A percentile compares a stretch with the other conserved stretches of the same genome.
Evolutionary conservation across 2,797 vertebrate genomes (phyloP).

Genomic region (Schizopygopsis malacanthus): DNA sequence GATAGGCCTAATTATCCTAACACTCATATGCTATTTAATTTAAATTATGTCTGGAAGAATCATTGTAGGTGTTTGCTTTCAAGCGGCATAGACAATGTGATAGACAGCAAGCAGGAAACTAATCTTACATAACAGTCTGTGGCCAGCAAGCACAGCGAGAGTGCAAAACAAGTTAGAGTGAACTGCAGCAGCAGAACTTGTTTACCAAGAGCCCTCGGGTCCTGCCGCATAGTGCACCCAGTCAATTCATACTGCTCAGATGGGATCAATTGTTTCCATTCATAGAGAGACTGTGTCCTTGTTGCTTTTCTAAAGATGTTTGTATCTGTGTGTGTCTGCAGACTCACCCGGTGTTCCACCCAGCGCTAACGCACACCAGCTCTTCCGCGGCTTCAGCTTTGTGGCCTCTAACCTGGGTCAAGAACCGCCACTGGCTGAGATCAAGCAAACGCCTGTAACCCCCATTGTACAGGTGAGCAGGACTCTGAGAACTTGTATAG

Average conservation of each 20-base stretch:
- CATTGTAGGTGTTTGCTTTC: neutral
- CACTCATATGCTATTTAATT: neutral
- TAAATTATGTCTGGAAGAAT: neutral
- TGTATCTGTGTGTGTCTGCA: constrained; percentile 65
- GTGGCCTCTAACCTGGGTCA: constrained; percentile 88
- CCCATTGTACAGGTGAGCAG: constrained; percentile 89
- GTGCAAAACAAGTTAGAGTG: constrained; percentile 26
- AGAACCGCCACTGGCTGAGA: constrained; percentile 79
- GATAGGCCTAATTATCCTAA: neutral
- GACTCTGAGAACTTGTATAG: neutral
- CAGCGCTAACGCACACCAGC: constrained; percentile 92
- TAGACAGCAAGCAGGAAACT: constrained; percentile 18
- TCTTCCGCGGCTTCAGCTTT: constrained; percentile 97
- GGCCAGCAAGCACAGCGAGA: neutral
- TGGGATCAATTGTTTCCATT: constrained; percentile 51
- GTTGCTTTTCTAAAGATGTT: constrained; percentile 40
- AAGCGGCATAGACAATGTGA: neutral
- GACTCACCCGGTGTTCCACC: constrained; percentile 95
- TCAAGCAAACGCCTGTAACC: constrained; percentile 77
- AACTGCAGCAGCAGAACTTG: constrained; percentile 15
- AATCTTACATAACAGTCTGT: constrained; percentile 42
- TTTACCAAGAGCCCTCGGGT: constrained; percentile 32
- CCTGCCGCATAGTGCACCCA: constrained; percentile 35
- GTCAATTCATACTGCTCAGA: constrained; percentile 45
- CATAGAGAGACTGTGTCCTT: constrained; percentile 47